Conservation (phyloP, 2,797 vertebrate genomes). For the Sebastes elongatus region DNA sequence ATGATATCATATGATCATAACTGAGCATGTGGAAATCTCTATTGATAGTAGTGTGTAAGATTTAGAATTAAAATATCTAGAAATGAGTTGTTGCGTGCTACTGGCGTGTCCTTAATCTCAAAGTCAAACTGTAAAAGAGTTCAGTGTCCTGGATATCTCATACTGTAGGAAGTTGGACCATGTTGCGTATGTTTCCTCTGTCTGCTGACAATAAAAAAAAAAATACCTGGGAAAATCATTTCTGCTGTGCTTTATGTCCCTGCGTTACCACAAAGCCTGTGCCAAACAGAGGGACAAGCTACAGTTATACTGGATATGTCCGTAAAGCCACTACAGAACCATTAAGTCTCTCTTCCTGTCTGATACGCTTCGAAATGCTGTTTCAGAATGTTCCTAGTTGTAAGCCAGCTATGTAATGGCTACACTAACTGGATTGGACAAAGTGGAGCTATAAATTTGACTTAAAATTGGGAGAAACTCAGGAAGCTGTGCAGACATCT, state of each 20-base stretch:
- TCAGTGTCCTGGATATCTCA: slow-evolving; percentile 29
- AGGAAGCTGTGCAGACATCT: neutral
- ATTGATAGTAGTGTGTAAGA: neutral
- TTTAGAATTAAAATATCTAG: neutral
- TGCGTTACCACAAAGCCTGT: neutral
- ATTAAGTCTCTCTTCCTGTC: slow-evolving; percentile 23
- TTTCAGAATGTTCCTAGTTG: slow-evolving; percentile 10
- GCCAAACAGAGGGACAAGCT: slow-evolving; percentile 13
- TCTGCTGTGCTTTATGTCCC: slow-evolving; percentile 18
- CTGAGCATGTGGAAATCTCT: neutral
- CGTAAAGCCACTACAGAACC: neutral
- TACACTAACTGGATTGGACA: neutral
- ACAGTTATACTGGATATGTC: slow-evolving; percentile 2
- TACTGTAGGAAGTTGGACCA: slow-evolving; percentile 12
- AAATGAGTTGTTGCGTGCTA: neutral
- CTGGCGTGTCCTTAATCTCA: neutral
- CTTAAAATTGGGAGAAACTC: neutral
- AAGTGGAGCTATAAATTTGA: slow-evolving; percentile 9
- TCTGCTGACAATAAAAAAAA: slow-evolving; percentile 23
- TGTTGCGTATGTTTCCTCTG: slow-evolving; percentile 18
- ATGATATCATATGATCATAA: neutral
- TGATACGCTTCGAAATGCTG: slow-evolving; percentile 3
- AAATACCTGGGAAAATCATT: slow-evolving; percentile 41
- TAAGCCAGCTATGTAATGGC: slow-evolving; percentile 6
- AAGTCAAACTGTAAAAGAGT: neutral